Evolutionary conservation across 2,888 invertebrate species (phyloP).

Genomic region (Scaptodrosophila latifasciaeformis): DNA sequence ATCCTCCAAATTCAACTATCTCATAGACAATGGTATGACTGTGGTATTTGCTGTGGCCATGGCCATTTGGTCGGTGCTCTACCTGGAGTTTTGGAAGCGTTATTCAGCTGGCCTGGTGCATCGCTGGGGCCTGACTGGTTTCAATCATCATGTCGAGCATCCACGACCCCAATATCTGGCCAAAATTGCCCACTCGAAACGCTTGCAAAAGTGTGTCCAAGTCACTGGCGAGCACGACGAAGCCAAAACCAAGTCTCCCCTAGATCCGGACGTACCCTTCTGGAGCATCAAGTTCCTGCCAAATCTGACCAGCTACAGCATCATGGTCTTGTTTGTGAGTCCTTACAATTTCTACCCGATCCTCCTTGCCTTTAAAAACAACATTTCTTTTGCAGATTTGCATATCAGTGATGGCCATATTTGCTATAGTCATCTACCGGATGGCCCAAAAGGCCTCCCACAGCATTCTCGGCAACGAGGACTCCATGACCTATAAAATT

Average conservation of each 20-base stretch:
- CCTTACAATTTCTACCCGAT: too few species aligned
- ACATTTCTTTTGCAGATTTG: conserved; percentile 76
- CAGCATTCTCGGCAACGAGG: conserved; percentile 76
- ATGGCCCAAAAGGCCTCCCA: conserved; percentile 81
- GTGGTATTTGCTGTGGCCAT: conserved; percentile 87
- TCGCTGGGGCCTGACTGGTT: conserved; percentile 87
- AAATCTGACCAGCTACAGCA: conserved; percentile 82
- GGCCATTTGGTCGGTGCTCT: conserved; percentile 87
- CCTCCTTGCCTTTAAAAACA: too few species aligned
- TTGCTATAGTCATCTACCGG: conserved; percentile 86
- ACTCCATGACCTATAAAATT: conserved; percentile 78
- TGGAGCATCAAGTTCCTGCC: conserved; percentile 85
- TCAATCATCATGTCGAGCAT: conserved; percentile 84
- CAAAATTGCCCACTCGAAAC: conserved; percentile 77
- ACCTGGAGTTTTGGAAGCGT: conserved; percentile 89
- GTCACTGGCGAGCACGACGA: conserved; percentile 7
- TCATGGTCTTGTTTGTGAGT: conserved; percentile 76
- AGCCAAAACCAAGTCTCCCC: conserved; percentile 70
- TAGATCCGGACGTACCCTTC: conserved; percentile 85
- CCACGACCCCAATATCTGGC: conserved; percentile 86
- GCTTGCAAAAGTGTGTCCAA: too few species aligned
- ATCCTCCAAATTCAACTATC: conserved; percentile 83
- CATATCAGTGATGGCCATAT: conserved; percentile 83
- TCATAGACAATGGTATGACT: conserved; percentile 88
- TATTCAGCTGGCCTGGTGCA: conserved; percentile 86